phyloP scores from a whole-genome alignment of 2,113 vertebrate genomes.

The Hemiscyllium ocellatum region DNA sequence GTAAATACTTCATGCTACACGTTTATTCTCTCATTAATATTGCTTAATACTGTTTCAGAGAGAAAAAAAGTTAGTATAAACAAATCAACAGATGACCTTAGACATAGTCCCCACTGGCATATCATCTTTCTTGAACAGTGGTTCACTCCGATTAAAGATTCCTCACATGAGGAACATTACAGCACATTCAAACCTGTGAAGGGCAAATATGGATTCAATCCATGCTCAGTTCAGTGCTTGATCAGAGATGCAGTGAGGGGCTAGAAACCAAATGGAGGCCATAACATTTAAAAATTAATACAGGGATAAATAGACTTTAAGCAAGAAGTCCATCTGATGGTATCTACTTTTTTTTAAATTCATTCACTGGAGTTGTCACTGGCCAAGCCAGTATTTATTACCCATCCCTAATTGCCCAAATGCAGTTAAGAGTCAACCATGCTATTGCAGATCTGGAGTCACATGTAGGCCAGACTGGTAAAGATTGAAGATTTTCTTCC shows the following conservation, averaged over 20 bases:
- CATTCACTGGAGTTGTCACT: no score
- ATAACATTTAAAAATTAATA: neutral
- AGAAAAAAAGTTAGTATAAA: neutral
- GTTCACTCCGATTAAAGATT: neutral
- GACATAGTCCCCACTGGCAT: neutral
- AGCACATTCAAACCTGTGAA: neutral
- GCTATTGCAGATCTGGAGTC: no score
- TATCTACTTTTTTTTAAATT: neutral
- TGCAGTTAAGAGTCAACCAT: no score
- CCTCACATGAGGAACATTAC: neutral
- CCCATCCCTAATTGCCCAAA: no score
- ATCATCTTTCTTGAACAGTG: neutral
- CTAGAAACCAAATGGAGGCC: neutral
- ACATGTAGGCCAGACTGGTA: no score
- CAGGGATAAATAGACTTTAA: neutral
- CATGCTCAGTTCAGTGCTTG: neutral
- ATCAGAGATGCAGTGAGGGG: neutral
- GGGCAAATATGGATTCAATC: neutral
- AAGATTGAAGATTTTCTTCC: no score
- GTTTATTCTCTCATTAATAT: neutral
- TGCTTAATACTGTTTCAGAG: neutral
- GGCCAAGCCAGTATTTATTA: no score
- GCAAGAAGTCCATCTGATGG: neutral
- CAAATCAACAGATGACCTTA: neutral
- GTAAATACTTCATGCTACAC: neutral